Evolutionary conservation across 2,797 vertebrate genomes (phyloP).

Genomic region (Odontamblyopus lacepedii): DNA sequence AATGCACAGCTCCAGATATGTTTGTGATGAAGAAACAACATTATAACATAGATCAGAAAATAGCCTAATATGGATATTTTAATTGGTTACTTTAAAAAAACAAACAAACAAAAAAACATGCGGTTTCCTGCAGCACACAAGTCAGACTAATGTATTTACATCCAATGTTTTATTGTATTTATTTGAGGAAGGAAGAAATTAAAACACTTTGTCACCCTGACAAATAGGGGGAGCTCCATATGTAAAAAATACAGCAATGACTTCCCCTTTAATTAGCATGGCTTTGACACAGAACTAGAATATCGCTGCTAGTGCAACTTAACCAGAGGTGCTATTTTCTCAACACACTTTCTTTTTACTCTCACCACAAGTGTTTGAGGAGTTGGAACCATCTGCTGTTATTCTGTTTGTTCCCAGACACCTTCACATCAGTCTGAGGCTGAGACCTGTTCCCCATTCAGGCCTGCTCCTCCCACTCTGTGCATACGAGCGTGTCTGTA

Average conservation of each 20-base stretch:
- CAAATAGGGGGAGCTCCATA: not conserved
- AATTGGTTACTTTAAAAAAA: too few relatives aligned
- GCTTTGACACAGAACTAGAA: not conserved
- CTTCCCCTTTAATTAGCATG: not conserved
- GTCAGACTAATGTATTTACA: too few relatives aligned
- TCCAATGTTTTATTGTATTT: too few relatives aligned
- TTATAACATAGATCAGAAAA: too few relatives aligned
- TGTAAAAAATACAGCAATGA: not conserved
- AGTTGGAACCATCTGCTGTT: constrained; percentile 18
- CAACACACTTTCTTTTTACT: constrained; percentile 12
- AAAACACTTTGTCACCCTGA: not conserved
- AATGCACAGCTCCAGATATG: too few relatives aligned
- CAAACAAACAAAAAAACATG: too few relatives aligned
- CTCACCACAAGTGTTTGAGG: constrained; percentile 14
- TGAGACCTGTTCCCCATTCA: constrained; percentile 37
- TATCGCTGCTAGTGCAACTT: not conserved
- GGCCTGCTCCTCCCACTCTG: constrained; percentile 30
- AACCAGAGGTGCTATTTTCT: constrained; percentile 6
- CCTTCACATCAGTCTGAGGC: constrained; percentile 35
- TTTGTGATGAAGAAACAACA: too few relatives aligned
- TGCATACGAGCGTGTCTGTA: constrained; percentile 27
- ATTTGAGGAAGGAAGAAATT: too few relatives aligned
- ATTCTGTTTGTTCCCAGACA: constrained; percentile 39
- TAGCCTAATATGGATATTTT: too few relatives aligned
- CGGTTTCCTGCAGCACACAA: too few relatives aligned